These are phyloP conservation scores for Ginglymostoma cirratum DNA, from an alignment of 2,113 vertebrate genomes.

Conservation along the genomic window DNA sequence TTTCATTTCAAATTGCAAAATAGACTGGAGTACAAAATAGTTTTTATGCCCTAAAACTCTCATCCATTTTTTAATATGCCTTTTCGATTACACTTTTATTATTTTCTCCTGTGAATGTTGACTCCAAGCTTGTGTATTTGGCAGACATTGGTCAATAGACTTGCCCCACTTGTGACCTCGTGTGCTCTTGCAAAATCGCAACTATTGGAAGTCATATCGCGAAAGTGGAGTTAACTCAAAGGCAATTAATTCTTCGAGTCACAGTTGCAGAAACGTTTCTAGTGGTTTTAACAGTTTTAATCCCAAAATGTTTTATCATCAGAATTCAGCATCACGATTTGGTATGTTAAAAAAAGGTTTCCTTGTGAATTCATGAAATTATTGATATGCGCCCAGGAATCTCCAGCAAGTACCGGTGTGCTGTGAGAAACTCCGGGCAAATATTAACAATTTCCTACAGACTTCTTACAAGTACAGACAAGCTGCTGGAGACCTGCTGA, in stretches of 20 bases:
- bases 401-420: neutral
- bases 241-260: neutral
- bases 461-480: neutral
- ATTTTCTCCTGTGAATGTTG: neutral
- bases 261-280: neutral
- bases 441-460: neutral
- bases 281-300: neutral
- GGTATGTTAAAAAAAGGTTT: neutral
- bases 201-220: neutral
- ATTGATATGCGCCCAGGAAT: neutral
- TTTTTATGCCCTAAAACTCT: neutral
- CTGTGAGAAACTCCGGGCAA: neutral
- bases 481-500: neutral
- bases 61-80: neutral
- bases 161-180: neutral
- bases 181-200: neutral
- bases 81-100: neutral
- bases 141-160: neutral
- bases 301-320: neutral
- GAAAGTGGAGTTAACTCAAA: too few species aligned
- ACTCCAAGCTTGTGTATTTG: neutral
- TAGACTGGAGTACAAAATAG: neutral
- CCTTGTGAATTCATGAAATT: neutral
- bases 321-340: neutral
- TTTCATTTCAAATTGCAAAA: constrained; percentile 20